Base-by-base conservation (phyloP, 2,888 invertebrate genomes). In the Acronicta alni region DNA sequence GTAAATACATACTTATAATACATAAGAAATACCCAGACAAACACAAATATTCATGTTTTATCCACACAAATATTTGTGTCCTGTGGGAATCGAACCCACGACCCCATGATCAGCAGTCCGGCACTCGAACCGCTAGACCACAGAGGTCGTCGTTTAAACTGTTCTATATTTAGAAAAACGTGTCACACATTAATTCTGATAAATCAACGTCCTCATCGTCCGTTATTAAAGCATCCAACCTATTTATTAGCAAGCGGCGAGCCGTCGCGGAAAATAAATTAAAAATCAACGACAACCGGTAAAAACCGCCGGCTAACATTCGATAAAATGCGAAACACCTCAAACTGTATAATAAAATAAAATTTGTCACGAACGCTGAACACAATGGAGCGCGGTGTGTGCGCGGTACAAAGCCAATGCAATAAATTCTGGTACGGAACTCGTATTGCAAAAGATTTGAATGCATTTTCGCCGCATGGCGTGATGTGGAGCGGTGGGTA, bases 321-420 rank as follows among this genome's bases (percentile, higher is more conserved):
- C 68, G 47, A 73, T 76, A 69, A 68, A 74, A 72, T 57, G 62
- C 57, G 58, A 75, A 68, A 60, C 65, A 68, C 67, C 71, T 65
- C 73, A 80, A 73, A 70, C 44, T 65, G 55, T 68, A 73, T 80
- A 82, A 83, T 84, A 85, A 84, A 87, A 85, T 81, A 81, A 86
- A 88, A 88, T 84, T 87, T 85, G 84, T 87, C 86, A 86, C 85
- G 85, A 82, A 75, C 81, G 76, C 73, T 66, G 73, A 79, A 77
- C 79, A 88, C 88, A 91, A 90, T 87, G 79, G 85, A 75, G 76
- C 75, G 79, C 84, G 79, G 80, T 80, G 84, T 85, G 77, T 82
- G 80, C 80, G 81, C 79, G 72, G 78, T 86, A 89, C 86, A 89
- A 88, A 87, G 87, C 84, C 89, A 89, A 91, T 89, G 87, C 89